Evolutionary conservation across 2,888 invertebrate species (phyloP).

Genomic region (Pandemis cinnamomeana): DNA sequence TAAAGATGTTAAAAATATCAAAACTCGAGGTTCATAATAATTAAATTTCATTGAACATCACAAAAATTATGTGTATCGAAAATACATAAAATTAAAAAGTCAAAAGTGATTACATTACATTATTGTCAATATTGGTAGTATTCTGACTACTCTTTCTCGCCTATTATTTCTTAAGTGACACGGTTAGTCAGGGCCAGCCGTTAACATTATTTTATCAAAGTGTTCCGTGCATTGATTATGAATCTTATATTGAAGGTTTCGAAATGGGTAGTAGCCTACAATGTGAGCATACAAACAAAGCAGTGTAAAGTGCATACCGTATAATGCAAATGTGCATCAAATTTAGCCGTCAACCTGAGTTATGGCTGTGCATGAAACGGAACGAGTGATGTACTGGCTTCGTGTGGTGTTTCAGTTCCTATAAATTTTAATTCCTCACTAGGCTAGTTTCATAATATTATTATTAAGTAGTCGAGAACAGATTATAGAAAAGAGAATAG

Average conservation of each 20-base stretch:
- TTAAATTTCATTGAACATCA: too few relatives aligned
- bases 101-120: too few relatives aligned
- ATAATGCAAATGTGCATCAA: conserved; percentile 38
- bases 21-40: too few relatives aligned
- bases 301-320: conserved; percentile 26
- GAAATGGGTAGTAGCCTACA: neutral
- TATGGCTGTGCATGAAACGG: conserved; percentile 34
- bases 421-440: neutral
- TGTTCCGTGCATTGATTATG: too few relatives aligned
- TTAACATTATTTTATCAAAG: too few relatives aligned
- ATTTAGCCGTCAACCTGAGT: conserved; percentile 41
- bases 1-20: too few relatives aligned
- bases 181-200: too few relatives aligned
- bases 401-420: conserved; percentile 21
- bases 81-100: too few relatives aligned
- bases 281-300: conserved; percentile 3
- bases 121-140: too few relatives aligned
- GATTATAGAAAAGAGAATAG: neutral
- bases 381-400: conserved; percentile 35
- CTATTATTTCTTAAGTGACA: too few relatives aligned
- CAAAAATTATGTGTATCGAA: too few relatives aligned
- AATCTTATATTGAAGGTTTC: neutral
- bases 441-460: neutral
- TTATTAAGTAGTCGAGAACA: neutral
- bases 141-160: too few relatives aligned